Evolutionary conservation across 2,888 invertebrate genomes (phyloP), one percentile per base, ranked within the genome.

Genomic region (Silvanus unidentatus): DNA sequence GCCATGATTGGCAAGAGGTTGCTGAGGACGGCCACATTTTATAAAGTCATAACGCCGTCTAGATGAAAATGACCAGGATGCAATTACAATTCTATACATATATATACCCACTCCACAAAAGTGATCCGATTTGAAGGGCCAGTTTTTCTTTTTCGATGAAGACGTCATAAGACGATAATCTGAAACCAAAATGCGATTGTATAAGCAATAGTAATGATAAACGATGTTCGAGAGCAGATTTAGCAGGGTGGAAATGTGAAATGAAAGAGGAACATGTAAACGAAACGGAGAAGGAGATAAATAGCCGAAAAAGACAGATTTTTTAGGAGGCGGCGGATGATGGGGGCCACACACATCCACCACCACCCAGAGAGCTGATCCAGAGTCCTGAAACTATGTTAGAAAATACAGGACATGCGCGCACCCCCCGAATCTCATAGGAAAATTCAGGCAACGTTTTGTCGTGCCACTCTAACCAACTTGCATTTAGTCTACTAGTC

Each of bases 241-340:
- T 62, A 62, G 60, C 60, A 60, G 61, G 60, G 62, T 63, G 63
- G 65, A 64, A 63, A 63, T 59, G 60, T 56, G 60, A 61, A 64
- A 63, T 64, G 64, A 63, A 61, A 64, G 60, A 63, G 62, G 64
- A 63, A 59, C 64, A 63, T 65, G 63, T 63, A 64, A 63, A 64
- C 64, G 60, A 62, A 64, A 63, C 62, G 62, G 60, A 51, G 59
- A 56, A 59, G 58, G 63, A 64, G 61, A 65, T 63, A 63, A 63
- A 63, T 60, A 62, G 62, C 59, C 58, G 59, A 63, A 64, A 64
- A 64, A 64, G 62, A 64, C 62, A 61, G 60, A 63, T 63, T 64
- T 61, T 63, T 61, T 46, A 5, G 22, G 32, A 4, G 32, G 32
- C 13, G n/a, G 32, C 11, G 32, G 32, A 5, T 5, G 32, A 5